Percentiles rank a stretch among this genome's conserved stretches.
Conservation (phyloP, 1,140 invertebrate genomes). For the Melitaea cinxia region DNA sequence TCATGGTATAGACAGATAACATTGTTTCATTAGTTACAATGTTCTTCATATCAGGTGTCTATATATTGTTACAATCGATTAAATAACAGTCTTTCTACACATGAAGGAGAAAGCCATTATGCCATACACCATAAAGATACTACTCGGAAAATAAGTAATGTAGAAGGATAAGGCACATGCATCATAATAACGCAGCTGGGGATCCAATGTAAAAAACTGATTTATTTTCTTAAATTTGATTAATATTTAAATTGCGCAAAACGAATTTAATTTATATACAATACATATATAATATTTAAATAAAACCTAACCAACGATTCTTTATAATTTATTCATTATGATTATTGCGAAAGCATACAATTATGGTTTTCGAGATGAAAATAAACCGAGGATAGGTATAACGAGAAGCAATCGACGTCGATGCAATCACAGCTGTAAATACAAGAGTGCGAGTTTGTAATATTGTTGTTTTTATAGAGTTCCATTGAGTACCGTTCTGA, state of each 20-base stretch:
- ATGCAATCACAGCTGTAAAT: constrained; percentile 45
- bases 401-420: constrained; percentile 45
- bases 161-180: constrained; percentile 7
- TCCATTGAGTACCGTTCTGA: constrained; percentile 46
- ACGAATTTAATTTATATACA: constrained; percentile 28
- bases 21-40: too few relatives aligned
- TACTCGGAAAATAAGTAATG: too few relatives aligned
- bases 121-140: neutral
- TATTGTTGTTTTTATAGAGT: constrained; percentile 50
- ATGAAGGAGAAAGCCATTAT: neutral
- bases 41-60: too few relatives aligned
- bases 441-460: constrained; percentile 43
- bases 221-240: constrained; percentile 29
- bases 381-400: constrained; percentile 39
- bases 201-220: constrained; percentile 19
- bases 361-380: constrained; percentile 36
- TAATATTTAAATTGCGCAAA: constrained; percentile 26
- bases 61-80: too few relatives aligned
- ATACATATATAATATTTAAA: constrained; percentile 27
- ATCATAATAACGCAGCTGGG: constrained; percentile 13
- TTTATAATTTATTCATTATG: constrained; percentile 34
- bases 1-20: too few relatives aligned
- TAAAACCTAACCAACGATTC: constrained; percentile 29
- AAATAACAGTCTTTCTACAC: neutral
- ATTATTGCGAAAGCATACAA: constrained; percentile 38